Evolutionary conservation across 2,113 vertebrate genomes (phyloP).

Genomic region (Orcinus orca): DNA sequence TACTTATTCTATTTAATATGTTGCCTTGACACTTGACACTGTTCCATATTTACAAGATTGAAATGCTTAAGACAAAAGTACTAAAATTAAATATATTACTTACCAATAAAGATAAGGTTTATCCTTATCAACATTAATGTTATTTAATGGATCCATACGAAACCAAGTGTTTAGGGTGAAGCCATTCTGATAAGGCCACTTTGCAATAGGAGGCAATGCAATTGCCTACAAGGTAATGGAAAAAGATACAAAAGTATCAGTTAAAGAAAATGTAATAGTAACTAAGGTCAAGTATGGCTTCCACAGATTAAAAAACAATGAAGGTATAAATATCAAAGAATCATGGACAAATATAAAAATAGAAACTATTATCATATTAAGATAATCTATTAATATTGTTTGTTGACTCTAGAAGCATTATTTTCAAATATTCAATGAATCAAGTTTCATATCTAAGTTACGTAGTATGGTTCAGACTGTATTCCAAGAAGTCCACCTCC

Average conservation of each 20-base stretch:
- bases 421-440: not conserved
- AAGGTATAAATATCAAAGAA: not conserved
- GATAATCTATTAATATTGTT: not conserved
- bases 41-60: not conserved
- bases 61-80: not conserved
- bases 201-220: slow-evolving; percentile 98
- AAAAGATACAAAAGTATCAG: slow-evolving; percentile 53
- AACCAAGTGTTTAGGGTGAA: slow-evolving; percentile 99
- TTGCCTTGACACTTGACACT: not conserved
- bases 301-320: not conserved
- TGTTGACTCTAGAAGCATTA: not conserved
- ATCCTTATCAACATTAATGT: slow-evolving; percentile 97
- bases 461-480: not conserved
- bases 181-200: slow-evolving; percentile 99
- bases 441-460: not conserved
- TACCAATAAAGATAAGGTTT: slow-evolving; percentile 99
- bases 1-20: not conserved
- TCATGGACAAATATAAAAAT: not conserved
- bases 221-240: slow-evolving; percentile 87
- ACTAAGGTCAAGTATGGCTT: not conserved
- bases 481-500: not conserved
- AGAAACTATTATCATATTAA: not conserved
- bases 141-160: slow-evolving; percentile 98
- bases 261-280: slow-evolving; percentile 13
- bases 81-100: slow-evolving; percentile 73